Evolutionary conservation across 2,113 vertebrate species (phyloP).

Genomic region (Poecilia latipinna): DNA sequence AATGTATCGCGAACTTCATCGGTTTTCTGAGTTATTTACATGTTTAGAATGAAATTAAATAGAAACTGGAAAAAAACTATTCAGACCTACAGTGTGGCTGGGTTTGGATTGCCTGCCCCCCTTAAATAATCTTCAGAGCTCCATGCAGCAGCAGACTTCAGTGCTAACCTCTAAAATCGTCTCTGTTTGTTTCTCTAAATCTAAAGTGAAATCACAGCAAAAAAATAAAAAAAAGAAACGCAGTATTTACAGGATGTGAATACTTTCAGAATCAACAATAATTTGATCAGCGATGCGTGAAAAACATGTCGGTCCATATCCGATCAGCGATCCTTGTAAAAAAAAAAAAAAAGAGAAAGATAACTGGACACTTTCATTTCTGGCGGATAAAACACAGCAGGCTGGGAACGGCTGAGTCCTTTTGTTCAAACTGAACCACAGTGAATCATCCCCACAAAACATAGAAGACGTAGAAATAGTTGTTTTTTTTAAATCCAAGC

Average conservation of each 20-base stretch:
- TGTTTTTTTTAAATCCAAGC: no score
- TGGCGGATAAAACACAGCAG: not conserved
- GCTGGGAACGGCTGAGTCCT: not conserved
- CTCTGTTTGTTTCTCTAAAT: not conserved
- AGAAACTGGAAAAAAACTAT: not conserved
- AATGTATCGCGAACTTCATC: not conserved
- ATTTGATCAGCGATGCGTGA: not conserved
- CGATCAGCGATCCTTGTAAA: not conserved
- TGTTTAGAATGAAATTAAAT: not conserved
- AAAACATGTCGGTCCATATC: not conserved
- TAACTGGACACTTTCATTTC: not conserved
- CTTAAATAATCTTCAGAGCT: not conserved
- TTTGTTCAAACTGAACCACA: not conserved
- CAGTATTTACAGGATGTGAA: not conserved
- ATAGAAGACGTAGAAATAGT: not conserved
- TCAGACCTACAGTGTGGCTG: not conserved
- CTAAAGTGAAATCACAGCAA: not conserved
- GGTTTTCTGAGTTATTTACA: not conserved
- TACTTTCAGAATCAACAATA: not conserved
- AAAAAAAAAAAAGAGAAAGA: not conserved
- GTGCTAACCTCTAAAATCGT: not conserved
- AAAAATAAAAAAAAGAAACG: not conserved
- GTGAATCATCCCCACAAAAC: not conserved
- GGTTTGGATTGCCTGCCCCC: not conserved
- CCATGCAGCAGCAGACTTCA: not conserved